Percentiles rank a stretch among this genome's conserved stretches.
Evolutionary conservation across 2,113 vertebrate genomes (phyloP).

Genomic region (Albula goreensis): DNA sequence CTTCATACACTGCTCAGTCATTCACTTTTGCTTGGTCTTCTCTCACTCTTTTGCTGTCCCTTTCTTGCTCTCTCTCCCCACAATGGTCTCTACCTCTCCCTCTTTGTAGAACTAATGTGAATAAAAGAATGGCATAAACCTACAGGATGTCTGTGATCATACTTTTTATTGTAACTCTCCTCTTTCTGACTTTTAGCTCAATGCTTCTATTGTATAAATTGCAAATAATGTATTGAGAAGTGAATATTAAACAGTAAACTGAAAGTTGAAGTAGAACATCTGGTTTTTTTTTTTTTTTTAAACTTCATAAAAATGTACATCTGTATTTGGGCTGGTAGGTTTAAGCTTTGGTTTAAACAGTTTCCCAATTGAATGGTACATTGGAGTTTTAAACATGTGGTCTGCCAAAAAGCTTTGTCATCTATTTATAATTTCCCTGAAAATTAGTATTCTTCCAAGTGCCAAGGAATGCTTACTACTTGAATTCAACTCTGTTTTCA

Average conservation of each 20-base stretch:
- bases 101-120: conserved; percentile 14
- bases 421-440: too few relatives aligned
- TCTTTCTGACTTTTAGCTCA: conserved; percentile 63
- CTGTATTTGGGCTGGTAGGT: too few relatives aligned
- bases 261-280: conserved; percentile 19
- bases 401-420: too few relatives aligned
- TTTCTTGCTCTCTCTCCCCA: neutral
- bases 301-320: neutral
- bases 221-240: conserved; percentile 67
- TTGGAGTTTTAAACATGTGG: too few relatives aligned
- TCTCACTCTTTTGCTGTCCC: neutral
- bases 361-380: too few relatives aligned
- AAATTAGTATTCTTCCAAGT: too few relatives aligned
- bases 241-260: conserved; percentile 68
- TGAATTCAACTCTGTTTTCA: too few relatives aligned
- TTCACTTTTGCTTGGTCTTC: neutral
- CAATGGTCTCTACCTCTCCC: conserved; percentile 26
- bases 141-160: conserved; percentile 62
- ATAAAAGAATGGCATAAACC: conserved; percentile 34
- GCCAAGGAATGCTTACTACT: too few relatives aligned
- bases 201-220: conserved; percentile 67
- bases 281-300: neutral
- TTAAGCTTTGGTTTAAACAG: too few relatives aligned
- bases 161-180: conserved; percentile 55
- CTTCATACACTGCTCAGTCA: neutral